phyloP scores from a whole-genome alignment of 2,888 invertebrate species.

The Orthonevra nobilis region DNA sequence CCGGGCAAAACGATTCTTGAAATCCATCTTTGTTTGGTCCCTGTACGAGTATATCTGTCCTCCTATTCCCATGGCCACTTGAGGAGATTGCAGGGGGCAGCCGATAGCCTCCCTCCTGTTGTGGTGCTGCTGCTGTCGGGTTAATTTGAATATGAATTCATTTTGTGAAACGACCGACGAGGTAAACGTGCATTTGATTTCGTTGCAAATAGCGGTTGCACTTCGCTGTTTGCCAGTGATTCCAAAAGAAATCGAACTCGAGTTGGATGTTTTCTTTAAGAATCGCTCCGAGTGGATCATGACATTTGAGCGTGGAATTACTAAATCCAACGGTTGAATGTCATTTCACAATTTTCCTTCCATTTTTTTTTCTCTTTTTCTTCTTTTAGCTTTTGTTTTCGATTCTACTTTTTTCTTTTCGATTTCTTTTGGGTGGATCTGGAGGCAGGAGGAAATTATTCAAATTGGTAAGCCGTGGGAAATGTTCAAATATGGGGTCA shows the following conservation, averaged over 20 bases:
- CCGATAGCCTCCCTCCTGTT: neutral
- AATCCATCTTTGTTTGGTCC: conserved; percentile 25
- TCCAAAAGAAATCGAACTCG: neutral
- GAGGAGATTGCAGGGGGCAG: conserved; percentile 20
- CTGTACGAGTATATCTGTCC: too few relatives aligned
- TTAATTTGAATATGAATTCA: conserved; percentile 59
- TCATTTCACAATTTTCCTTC: conserved; percentile 47
- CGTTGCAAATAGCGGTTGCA: conserved; percentile 23
- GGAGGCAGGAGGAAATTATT: conserved; percentile 21
- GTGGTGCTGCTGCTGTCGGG: conserved; percentile 1
- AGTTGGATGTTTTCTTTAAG: conserved; percentile 1
- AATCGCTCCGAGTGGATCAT: conserved; percentile 52
- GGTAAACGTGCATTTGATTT: conserved; percentile 52
- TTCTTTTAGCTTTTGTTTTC: neutral
- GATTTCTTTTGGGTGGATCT: conserved; percentile 39
- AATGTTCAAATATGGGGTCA: conserved; percentile 6
- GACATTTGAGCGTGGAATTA: conserved; percentile 49
- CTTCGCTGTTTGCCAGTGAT: conserved; percentile 1
- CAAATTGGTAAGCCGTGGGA: conserved; percentile 43
- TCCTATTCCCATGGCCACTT: conserved; percentile 35
- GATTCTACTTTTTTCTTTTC: neutral
- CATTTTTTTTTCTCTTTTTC: conserved; percentile 17
- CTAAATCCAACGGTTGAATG: conserved; percentile 53
- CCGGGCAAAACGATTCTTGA: conserved; percentile 23
- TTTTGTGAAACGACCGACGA: conserved; percentile 34